Base-by-base conservation (phyloP, 2,113 vertebrate genomes). In the Opisthocomus hoazin region DNA sequence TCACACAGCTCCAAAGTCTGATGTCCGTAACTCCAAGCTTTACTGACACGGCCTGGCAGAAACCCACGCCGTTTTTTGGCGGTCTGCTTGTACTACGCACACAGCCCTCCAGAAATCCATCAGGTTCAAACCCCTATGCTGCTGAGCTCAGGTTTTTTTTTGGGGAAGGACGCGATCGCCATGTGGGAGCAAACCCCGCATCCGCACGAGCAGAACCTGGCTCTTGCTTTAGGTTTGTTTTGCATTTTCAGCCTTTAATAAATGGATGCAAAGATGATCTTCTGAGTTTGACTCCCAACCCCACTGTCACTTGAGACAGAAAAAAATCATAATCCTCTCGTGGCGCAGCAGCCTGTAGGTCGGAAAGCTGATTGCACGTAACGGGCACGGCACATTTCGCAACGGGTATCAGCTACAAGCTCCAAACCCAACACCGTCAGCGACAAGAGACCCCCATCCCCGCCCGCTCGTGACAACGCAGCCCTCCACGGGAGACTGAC, bases 121-220 rank as follows among this genome's bases (percentile, higher is more conserved):
- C 22, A 43, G 34, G 26, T 26, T 32, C 56, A 32, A 15, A 11
- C 23, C n/a, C 73, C 61, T 22, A 6, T 5, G 0, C 43, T 29
- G 41, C 3, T 0, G 10, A 37, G 58, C n/a, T 7, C 18, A 7
- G 27, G 41, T 37, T 11, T 5, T 26, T 71, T 7, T 18, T n/a
- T n/a, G n/a, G n/a, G 54, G 63, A 57, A 77, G 48, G 71, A 18
- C 29, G 30, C 0, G 4, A 29, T 39, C 19, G 30, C 7, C 1
- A 12, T 1, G 30, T 7, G 39, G 71, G 45, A 26, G 51, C 68
- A 77, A 84, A 23, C 15, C 16, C 15, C 29, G 54, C n/a, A 4
- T 5, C 73, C 26, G 12, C 0, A 4, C 0, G 0, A 73, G 32
- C 4, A 56, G 32, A 82, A 12, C 30, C 39, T 15, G 13, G 24